Conservation (phyloP, 2,113 vertebrate genomes). For the Bufo bufo region DNA sequence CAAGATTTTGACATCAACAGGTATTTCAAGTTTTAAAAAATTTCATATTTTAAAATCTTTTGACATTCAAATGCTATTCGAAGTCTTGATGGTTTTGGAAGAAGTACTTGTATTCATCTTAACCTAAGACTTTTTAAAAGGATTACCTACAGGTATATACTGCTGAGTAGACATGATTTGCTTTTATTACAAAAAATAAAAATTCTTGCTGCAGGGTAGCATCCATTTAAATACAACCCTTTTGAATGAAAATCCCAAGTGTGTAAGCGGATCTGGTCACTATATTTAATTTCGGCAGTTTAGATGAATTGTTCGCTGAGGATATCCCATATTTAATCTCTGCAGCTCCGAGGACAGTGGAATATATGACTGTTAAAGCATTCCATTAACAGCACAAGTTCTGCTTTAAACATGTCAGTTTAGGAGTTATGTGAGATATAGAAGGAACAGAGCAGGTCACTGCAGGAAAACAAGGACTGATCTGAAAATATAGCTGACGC, state of each 20-base stretch:
- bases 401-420: conserved; percentile 57
- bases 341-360: conserved; percentile 52
- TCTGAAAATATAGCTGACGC: conserved; percentile 31
- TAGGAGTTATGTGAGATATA: conserved; percentile 52
- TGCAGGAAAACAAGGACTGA: conserved; percentile 46
- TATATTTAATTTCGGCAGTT: conserved; percentile 37
- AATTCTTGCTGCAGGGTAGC: neutral
- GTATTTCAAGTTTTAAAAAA: neutral
- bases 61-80: neutral
- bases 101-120: neutral
- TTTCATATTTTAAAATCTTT: neutral
- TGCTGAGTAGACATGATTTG: neutral
- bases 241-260: conserved; percentile 16
- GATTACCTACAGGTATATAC: neutral
- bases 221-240: conserved; percentile 21
- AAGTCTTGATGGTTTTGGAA: neutral
- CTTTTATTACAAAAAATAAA: conserved; percentile 9
- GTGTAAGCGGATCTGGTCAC: conserved; percentile 12
- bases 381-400: conserved; percentile 58
- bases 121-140: neutral
- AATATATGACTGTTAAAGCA: conserved; percentile 57
- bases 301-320: conserved; percentile 42
- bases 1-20: neutral
- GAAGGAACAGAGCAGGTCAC: conserved; percentile 47
- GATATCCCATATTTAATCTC: conserved; percentile 54